Base-by-base conservation (phyloP, 2,113 vertebrate genomes). In the Casuarius casuarius region DNA sequence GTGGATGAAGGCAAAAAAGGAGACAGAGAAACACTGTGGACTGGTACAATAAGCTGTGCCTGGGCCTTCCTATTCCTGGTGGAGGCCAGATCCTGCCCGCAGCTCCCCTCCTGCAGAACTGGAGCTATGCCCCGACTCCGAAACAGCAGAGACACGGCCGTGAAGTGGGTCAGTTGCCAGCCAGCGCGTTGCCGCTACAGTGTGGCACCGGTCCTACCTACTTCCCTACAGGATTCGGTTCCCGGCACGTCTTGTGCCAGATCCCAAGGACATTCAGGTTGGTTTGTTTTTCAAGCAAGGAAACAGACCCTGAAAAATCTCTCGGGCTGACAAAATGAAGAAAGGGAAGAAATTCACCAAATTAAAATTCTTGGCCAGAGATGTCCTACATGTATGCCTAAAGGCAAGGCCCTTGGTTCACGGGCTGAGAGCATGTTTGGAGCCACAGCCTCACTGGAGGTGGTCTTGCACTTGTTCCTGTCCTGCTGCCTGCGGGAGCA, bases 331-430 rank as follows among this genome's bases (percentile, higher is more conserved):
- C 10, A 48, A 82, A 85, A 28, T 19, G 33, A 42, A 26, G 29
- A 65, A 88, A 91, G 12, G 51, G 18, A 42, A 89, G 35, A 85
- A 82, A 82, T 46, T 38, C 28, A 68, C 14, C 14, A 56, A 58
- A 23, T 10, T 23, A 58, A 61, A 82, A 49, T 80, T 80, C 40
- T 59, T 80, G 48, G 40, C 74, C 10, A 25, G 23, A 88, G 5
- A 40, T 38, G 22, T n/a, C 18, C 5, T 4, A 1, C 5, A 13
- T 10, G 5, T 19, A 11, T 2, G 1, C 42, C 74, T 28, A 28
- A 75, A 73, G 31, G 29, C 44, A 63, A 84, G 80, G n/a, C n/a
- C 51, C 35, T 73, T 38, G 25, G 6, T 40, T 19, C 51, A 38
- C 0, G 5, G 21, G 31, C 40, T 71, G 76, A 49, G 20, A 71